A percentile compares a stretch with the other conserved stretches of the same genome.
Evolutionary conservation across 1,140 invertebrate genomes (phyloP).

Genomic region (Cataglyphis hispanica): DNA sequence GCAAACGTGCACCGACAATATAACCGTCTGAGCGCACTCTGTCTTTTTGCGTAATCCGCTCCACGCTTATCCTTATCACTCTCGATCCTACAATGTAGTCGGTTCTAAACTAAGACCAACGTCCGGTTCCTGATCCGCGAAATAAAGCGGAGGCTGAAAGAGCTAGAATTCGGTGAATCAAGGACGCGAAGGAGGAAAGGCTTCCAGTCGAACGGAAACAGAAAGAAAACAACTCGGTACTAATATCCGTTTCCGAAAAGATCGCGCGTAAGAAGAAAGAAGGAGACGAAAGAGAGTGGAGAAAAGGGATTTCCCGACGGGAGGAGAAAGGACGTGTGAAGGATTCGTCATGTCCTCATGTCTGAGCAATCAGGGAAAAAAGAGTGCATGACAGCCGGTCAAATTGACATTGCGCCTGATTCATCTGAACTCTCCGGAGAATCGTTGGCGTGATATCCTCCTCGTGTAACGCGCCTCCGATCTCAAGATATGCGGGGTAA

Average conservation of each 20-base stretch:
- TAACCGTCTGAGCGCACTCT: slow-evolving; percentile 7
- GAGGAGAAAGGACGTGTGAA: not conserved
- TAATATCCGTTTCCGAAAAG: slow-evolving; percentile 27
- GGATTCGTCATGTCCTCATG: slow-evolving; percentile 9
- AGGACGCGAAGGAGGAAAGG: not conserved
- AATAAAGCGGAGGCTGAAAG: slow-evolving; percentile 20
- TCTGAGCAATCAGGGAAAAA: slow-evolving; percentile 36
- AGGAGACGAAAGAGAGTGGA: not conserved
- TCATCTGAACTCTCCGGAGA: slow-evolving; percentile 14
- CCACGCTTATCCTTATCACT: slow-evolving; percentile 38
- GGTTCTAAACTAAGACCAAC: slow-evolving; percentile 40
- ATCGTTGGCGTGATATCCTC: slow-evolving; percentile 18
- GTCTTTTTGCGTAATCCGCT: slow-evolving; percentile 22
- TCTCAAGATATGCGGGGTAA: slow-evolving; percentile 6
- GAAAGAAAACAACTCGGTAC: slow-evolving; percentile 25
- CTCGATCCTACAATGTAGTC: not conserved
- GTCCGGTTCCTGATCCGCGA: not conserved
- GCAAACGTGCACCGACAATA: not conserved
- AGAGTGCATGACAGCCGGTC: not conserved
- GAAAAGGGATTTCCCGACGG: not conserved
- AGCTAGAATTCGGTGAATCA: slow-evolving; percentile 33
- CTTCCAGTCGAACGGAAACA: not conserved
- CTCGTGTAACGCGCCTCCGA: not conserved
- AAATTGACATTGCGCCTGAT: slow-evolving; percentile 31
- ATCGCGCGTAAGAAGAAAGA: not conserved